Percentiles rank a stretch among this genome's conserved stretches.
These are phyloP conservation scores for Brachionus calyciflorus DNA, from an alignment of 1,140 invertebrate genomes.

Conservation along the genomic window DNA sequence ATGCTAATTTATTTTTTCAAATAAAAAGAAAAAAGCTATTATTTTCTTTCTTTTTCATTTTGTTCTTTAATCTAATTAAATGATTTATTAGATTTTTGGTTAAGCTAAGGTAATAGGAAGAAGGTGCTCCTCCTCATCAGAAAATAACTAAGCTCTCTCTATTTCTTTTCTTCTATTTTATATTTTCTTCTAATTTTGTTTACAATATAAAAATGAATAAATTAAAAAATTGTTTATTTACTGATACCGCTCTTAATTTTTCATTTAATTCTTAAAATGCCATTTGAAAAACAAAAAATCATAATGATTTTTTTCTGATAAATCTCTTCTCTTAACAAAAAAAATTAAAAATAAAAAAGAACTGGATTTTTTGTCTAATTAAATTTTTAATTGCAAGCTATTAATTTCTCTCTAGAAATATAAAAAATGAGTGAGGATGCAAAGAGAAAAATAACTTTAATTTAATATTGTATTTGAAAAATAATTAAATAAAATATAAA, in stretches of 20 bases:
- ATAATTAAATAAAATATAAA: conserved; percentile 34
- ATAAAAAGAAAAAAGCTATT: conserved; percentile 9
- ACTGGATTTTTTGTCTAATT: conserved; percentile 17
- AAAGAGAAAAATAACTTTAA: background rate
- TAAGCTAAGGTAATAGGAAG: no score
- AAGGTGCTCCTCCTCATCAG: no score
- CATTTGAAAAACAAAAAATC: no score
- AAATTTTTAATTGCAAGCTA: background rate
- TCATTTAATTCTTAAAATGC: background rate
- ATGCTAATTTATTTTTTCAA: conserved; percentile 37
- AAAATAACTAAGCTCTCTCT: no score
- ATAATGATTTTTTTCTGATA: background rate
- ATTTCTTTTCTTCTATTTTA: no score
- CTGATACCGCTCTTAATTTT: background rate
- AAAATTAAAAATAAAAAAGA: background rate
- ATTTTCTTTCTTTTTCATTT: background rate
- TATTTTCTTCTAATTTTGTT: no score
- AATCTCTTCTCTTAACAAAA: no score
- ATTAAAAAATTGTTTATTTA: no score
- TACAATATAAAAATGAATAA: no score
- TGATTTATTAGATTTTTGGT: conserved; percentile 20
- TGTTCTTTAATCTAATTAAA: conserved; percentile 25
- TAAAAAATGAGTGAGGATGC: background rate
- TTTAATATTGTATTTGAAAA: background rate
- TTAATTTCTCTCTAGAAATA: no score